Base-by-base conservation (phyloP, 1,140 invertebrate genomes). In the Sycobia sp. region DNA sequence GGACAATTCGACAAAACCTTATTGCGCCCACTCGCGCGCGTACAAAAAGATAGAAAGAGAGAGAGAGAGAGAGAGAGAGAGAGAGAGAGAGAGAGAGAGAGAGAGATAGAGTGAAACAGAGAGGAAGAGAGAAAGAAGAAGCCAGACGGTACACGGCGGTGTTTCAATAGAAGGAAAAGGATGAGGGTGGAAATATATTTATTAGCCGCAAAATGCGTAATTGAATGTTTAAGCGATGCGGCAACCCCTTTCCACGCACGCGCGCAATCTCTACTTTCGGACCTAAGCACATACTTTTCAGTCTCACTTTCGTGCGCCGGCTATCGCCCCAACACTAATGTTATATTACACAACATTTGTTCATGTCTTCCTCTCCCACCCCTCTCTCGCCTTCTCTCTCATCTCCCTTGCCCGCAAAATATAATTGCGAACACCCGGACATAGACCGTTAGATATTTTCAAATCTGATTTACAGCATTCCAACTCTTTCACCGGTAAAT, bases 161-260 rank as follows among this genome's bases (percentile, higher is more conserved):
- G 13, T 16, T 0, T 38, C 27, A 36, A 38, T 56, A 38, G 36
- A n/a, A n/a, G n/a, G n/a, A n/a, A n/a, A n/a, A n/a, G n/a, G n/a
- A n/a, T n/a, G 29, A 23, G 51, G 47, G 32, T 18, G 39, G 13
- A 39, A 50, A 46, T n/a, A 46, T 58, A 58, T 58, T 53, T 65
- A 59, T 65, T 29, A 58, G 38, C 29, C 46, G 39, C 22, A 46
- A 46, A 58, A 65, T 65, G 58, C 55, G 41, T 59, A 38, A 59
- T 65, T 49, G 51, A 56, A 62, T 56, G 60, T 39, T 47, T 47
- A 49, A 47, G 20, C 50, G 51, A 16, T 4, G 32, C 32, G 16
- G 8, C 14, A 16, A 36, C 10, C 11, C 25, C 7, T n/a, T n/a
- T 3, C 16, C 10, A 7, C 27, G 3, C n/a, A 23, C 3, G 1